Evolutionary conservation across 92 coral and sea anemone species (phyloP), one percentile per base, ranked within the genome.

Genomic region (Porites rus): DNA sequence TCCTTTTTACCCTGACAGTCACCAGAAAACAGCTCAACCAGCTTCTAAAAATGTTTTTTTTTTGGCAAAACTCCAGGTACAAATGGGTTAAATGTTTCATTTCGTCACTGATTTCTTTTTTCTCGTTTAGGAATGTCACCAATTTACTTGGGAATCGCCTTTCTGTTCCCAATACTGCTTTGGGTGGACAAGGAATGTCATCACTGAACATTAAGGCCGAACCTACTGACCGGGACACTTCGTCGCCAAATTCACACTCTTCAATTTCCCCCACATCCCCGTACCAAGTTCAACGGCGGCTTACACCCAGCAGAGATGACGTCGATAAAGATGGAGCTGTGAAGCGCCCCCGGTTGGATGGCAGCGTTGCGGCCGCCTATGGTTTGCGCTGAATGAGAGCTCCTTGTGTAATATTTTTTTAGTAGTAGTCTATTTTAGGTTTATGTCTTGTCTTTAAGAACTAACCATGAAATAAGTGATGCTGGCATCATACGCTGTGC

Each of bases 301-400:
- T 93, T 69, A 86, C 96, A 1, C 92, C 92, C 14, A 91, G 83
- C 83, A 89, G 98, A 69, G 98, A 97, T 38, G 97, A 92, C 2
- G 60, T 92, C 69, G 99, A 94, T 21, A 85, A 88, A 53, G 93
- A 80, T 16, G 93, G 84, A 1, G 50, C 74, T 2, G 62, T 94
- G 8, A 97, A 97, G 92, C 93, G 99, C 46, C 97, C 88, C 0
- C 94, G 99, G 52, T 56, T 97, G 93, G 98, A 97, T 63, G 96
- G 92, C 31, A 46, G 88, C 56, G 74, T 90, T 6, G 83, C 90
- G 1, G 91, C 98, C 17, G 86, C 98, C 65, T 94, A 95, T 82
- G 96, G 98, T 60, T 95, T 98, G 99, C 99, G 97, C 74, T 97
- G 87, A 78, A 46, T 18, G 8, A 19, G 67, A 63, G 24, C 16